phyloP scores from a whole-genome alignment of 2,113 vertebrate genomes.

The Ceuthmochares aereus region DNA sequence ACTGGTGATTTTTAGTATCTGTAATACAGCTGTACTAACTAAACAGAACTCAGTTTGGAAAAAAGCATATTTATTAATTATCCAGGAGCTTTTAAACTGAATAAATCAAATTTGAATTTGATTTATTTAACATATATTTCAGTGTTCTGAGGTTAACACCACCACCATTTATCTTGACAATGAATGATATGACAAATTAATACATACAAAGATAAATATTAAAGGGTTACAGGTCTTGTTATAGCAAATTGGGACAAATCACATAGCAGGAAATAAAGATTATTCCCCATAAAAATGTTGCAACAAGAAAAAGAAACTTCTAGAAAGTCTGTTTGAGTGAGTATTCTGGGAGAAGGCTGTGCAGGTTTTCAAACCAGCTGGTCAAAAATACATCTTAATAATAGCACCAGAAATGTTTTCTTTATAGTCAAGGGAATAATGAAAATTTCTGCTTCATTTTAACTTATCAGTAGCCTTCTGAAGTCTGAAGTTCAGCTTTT shows the following conservation, averaged over 20 bases:
- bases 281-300: background rate
- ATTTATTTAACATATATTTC: slow-evolving; percentile 2
- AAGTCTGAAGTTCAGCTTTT: slow-evolving; percentile 2
- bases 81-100: background rate
- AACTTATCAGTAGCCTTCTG: background rate
- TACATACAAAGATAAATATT: background rate
- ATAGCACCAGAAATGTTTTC: background rate
- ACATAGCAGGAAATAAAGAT: background rate
- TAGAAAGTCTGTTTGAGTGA: background rate
- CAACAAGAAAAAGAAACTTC: slow-evolving; percentile 16
- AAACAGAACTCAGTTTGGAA: background rate
- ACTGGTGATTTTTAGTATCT: slow-evolving; percentile 1
- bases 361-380: background rate
- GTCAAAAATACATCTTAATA: background rate
- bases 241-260: slow-evolving; percentile 27
- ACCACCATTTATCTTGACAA: background rate
- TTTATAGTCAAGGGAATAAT: background rate
- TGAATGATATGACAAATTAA: background rate
- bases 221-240: slow-evolving; percentile 50
- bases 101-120: slow-evolving; percentile 5
- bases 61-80: slow-evolving; percentile 49
- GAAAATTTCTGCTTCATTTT: background rate
- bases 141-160: background rate
- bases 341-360: background rate
- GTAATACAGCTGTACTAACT: background rate